A percentile compares a stretch with the other conserved stretches of the same genome.
These are phyloP conservation scores for Meda fulgida DNA, from an alignment of 2,797 vertebrate species.

Conservation along the genomic window DNA sequence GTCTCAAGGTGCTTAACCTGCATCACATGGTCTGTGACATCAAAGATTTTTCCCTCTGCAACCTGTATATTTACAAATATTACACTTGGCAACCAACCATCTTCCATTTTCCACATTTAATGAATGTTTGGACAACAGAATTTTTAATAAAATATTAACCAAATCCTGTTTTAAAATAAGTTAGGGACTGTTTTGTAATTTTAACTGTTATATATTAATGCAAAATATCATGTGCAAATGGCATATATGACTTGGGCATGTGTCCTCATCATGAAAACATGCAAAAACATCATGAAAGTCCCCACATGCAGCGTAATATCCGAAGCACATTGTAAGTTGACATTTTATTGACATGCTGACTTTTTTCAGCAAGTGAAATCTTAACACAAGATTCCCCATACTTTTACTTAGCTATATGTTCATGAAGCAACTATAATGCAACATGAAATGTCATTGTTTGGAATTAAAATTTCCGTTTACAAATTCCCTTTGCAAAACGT, in stretches of 20 bases:
- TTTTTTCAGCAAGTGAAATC: not conserved
- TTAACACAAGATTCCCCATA: not conserved
- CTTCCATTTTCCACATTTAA: not conserved
- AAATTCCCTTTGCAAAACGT: not conserved
- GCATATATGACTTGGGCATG: not conserved
- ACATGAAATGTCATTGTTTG: not conserved
- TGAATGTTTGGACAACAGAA: not conserved
- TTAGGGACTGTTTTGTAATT: too few species aligned
- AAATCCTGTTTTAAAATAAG: too few species aligned
- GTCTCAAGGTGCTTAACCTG: constrained; percentile 1
- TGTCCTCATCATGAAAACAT: not conserved
- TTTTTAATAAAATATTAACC: too few species aligned
- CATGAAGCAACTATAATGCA: not conserved
- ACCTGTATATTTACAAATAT: not conserved
- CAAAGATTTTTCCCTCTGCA: not conserved
- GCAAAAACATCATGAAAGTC: constrained; percentile 33
- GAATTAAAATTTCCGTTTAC: not conserved
- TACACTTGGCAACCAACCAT: not conserved
- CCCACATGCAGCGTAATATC: constrained; percentile 14
- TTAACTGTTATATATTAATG: not conserved
- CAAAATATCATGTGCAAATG: not conserved
- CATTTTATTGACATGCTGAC: not conserved
- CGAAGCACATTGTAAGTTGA: constrained; percentile 34
- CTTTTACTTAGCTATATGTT: not conserved
- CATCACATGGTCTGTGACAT: constrained; percentile 7